Base-by-base conservation (phyloP, 92 coral and sea anemone species). In the Scolanthus callimorphus region DNA sequence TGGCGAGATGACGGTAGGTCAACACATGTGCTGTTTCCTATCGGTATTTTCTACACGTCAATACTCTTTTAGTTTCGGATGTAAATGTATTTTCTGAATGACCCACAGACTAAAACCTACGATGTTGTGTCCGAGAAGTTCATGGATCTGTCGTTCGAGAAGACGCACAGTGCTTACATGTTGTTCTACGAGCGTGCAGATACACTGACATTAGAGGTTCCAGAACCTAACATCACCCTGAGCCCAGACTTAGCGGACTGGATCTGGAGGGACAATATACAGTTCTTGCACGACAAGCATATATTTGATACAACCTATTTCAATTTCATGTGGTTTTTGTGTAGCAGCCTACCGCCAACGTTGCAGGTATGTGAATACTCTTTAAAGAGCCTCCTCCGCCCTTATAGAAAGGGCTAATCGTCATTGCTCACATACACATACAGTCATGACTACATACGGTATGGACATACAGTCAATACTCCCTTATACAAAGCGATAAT, bases 111-210 rank as follows among this genome's bases (percentile, higher is more conserved):
- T 19, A 92, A 92, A 69, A 92, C 98, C 20, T 92, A 92, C 47
- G 98, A 92, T 52, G 98, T 95, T 17, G 90, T 92, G 4, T 90
- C 98, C 4, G 98, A 92, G 59, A 92, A 92, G 69, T 92, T 92
- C 68, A 80, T 92, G 96, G 98, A 92, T 49, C 91, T 92, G 26
- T 92, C 98, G 20, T 92, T 92, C 53, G 98, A 92, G 65, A 92
- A 92, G 82, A 92, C 98, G n/a, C 98, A 92, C 85, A 92, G 98
- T 55, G 98, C 98, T 0, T 92, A 92, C 62, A 92, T 92, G 98
- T 50, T 92, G 71, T 92, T 92, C 67, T 92, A 92, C 57, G 98
- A 92, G 64, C 92, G 98, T 2, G 73, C 75, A 30, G 88, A 70
- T 46, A 82, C 88, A 9, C 59, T 69, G 61, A 62, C 72, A 15